Conservation (phyloP, 1,140 invertebrate species). For the Melanaphis sacchari region DNA sequence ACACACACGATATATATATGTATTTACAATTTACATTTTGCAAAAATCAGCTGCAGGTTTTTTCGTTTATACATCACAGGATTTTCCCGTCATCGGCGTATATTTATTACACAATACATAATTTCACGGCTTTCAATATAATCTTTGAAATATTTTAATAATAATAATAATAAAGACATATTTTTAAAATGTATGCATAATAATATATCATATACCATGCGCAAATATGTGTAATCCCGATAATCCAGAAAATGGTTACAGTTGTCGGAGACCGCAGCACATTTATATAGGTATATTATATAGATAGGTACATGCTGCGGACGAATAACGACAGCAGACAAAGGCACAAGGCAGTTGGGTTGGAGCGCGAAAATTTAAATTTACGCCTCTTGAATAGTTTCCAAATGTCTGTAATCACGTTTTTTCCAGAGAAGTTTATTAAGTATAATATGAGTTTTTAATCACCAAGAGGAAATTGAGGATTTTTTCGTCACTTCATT, state of each 20-base stretch:
- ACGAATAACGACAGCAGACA: not conserved
- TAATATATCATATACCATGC: not conserved
- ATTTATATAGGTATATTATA: not conserved
- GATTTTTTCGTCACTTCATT: not conserved
- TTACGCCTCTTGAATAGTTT: not conserved
- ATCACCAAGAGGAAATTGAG: not conserved
- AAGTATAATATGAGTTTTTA: not conserved
- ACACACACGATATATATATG: not conserved
- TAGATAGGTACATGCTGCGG: too few relatives aligned
- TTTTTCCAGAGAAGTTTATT: not conserved
- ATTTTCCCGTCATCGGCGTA: not conserved
- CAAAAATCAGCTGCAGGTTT: not conserved
- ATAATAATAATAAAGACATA: not conserved
- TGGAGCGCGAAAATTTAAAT: not conserved
- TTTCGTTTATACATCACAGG: not conserved
- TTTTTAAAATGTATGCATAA: not conserved
- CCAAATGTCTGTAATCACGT: not conserved
- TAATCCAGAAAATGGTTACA: not conserved
- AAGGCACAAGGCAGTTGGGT: not conserved
- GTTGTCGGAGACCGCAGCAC: not conserved
- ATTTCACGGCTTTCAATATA: not conserved
- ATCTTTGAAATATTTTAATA: not conserved
- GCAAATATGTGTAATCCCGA: not conserved
- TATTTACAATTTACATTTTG: not conserved
- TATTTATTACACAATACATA: too few relatives aligned